Evolutionary conservation across 64 coral and sea anemone genomes (phyloP).

Genomic region (Stichodactyla mertensii): DNA sequence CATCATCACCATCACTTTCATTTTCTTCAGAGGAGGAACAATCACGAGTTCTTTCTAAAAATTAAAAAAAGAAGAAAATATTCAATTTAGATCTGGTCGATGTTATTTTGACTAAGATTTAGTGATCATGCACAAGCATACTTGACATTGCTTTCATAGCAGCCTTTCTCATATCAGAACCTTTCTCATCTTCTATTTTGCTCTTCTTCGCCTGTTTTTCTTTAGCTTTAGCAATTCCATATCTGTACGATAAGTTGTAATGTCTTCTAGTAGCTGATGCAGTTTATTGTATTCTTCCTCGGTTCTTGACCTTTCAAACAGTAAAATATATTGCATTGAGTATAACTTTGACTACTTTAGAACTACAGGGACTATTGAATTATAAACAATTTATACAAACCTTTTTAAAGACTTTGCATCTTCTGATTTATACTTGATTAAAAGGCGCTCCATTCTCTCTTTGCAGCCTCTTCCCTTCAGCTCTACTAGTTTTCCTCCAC

Average conservation of each 20-base stretch:
- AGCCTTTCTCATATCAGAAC: neutral
- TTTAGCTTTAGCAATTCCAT: neutral
- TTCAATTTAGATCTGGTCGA: too few relatives aligned
- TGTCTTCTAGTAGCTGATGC: neutral
- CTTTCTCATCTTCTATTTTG: neutral
- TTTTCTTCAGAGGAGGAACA: neutral
- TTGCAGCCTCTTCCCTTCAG: constrained; percentile 37
- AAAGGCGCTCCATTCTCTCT: constrained; percentile 25
- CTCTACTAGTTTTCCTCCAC: constrained; percentile 9
- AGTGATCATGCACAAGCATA: neutral
- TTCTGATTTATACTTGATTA: constrained; percentile 13
- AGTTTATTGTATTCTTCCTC: neutral
- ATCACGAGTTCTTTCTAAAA: constrained; percentile 10
- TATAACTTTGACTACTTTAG: neutral
- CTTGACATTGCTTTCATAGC: constrained; percentile 10
- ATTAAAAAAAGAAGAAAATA: too few relatives aligned
- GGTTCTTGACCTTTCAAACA: neutral
- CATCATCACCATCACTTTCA: neutral
- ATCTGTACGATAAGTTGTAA: neutral
- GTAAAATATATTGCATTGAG: neutral
- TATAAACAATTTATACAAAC: neutral
- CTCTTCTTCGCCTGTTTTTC: constrained; percentile 1
- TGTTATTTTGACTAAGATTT: too few relatives aligned
- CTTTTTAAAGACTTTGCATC: constrained; percentile 12
- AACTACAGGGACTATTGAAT: neutral